Base-by-base conservation (phyloP, 2,888 invertebrate genomes). In the Volucella zonaria region DNA sequence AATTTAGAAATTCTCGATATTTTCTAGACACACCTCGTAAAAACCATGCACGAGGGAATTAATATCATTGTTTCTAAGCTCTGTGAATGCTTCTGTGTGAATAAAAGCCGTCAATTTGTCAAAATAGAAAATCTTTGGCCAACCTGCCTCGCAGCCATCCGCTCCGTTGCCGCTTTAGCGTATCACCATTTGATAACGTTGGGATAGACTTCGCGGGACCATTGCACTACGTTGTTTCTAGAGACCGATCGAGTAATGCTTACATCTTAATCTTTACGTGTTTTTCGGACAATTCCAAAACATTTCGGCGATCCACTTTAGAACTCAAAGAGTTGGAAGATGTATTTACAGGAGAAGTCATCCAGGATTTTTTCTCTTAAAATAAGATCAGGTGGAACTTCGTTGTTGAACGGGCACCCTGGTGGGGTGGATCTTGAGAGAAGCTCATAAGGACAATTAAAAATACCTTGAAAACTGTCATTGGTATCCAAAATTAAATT, bases 351-450 rank as follows among this genome's bases (percentile, higher is more conserved):
- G 18, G 23, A 23, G 15, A 52, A 45, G 38, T 2, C n/a, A 8
- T 67, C 3, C 54, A 49, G 12, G 6, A 11, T 6, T 75, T 56
- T 2, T 31, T 76, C n/a, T 12, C 54, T 11, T 9, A 77, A 8
- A 52, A 62, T 0, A n/a, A 47, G 10, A 56, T 70, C 4, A 15
- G 42, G 15, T 68, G 61, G 82, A 15, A 23, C 8, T 61, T 77
- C n/a, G n/a, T n/a, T n/a, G n/a, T n/a, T n/a, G n/a, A n/a, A n/a
- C n/a, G n/a, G n/a, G n/a, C n/a, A n/a, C n/a, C n/a, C 12, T 81
- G 82, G 85, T 86, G 85, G 85, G 77, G 75, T 11, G 86, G 79
- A 12, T 86, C 82, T 54, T 83, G 82, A 81, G 82, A 87, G 47
- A 64, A 73, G 9, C 71, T 86, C 3, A 81, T 86, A 1, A 62